These are phyloP conservation scores for Probaryconus sp. DNA, from an alignment of 1,140 invertebrate species.

Conservation along the genomic window DNA sequence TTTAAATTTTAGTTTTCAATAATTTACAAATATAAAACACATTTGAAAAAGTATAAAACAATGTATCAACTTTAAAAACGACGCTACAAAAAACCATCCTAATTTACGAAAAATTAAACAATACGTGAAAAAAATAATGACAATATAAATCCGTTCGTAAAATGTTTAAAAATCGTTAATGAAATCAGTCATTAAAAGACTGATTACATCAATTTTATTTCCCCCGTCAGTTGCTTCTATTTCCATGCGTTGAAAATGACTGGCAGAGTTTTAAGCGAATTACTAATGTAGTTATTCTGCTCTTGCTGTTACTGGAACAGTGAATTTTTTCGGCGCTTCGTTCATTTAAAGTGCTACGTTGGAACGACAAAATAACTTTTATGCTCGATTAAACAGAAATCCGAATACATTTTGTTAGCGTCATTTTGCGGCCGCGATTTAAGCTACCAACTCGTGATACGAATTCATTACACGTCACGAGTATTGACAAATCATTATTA, in stretches of 20 bases:
- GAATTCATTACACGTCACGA: neutral
- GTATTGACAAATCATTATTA: conserved; percentile 11
- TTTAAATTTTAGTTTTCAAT: too few relatives aligned
- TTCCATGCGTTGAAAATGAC: conserved; percentile 1
- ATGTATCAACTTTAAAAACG: too few relatives aligned
- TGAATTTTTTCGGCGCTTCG: conserved; percentile 6
- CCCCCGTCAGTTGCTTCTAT: neutral
- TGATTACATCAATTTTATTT: neutral
- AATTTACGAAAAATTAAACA: too few relatives aligned
- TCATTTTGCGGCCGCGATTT: neutral
- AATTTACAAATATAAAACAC: too few relatives aligned
- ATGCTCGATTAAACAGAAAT: conserved; percentile 10
- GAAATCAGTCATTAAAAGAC: neutral
- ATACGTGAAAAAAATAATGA: too few relatives aligned
- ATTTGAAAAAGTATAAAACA: too few relatives aligned
- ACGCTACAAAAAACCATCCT: too few relatives aligned
- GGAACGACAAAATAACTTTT: conserved; percentile 21
- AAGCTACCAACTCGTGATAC: conserved; percentile 3
- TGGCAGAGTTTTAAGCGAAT: neutral
- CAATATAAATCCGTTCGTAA: too few relatives aligned
- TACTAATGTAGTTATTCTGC: conserved; percentile 11
- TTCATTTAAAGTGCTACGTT: conserved; percentile 3
- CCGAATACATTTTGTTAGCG: neutral
- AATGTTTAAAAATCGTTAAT: too few relatives aligned
- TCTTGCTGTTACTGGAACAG: conserved; percentile 13